Evolutionary conservation across 2,113 vertebrate genomes (phyloP).

Genomic region (Gasterosteus nipponicus): DNA sequence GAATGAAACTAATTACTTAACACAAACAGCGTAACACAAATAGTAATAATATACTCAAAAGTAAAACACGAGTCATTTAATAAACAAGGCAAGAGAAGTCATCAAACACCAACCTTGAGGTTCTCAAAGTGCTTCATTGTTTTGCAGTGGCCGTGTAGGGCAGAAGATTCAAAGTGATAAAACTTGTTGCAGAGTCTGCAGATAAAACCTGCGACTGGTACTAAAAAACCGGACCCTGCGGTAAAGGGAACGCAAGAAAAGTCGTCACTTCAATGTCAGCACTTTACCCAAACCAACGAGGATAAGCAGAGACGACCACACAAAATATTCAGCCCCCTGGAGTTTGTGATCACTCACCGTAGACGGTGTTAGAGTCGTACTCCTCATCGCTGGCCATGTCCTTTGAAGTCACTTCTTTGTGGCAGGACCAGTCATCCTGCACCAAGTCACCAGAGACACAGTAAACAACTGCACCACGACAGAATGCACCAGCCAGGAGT

Average conservation of each 20-base stretch:
- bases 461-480: background rate
- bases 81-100: background rate
- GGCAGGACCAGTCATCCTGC: constrained; percentile 67
- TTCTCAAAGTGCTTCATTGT: constrained; percentile 93
- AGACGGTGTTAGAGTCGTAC: constrained; percentile 84
- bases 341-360: constrained; percentile 81
- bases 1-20: background rate
- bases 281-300: background rate
- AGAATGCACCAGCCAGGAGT: background rate
- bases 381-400: constrained; percentile 74
- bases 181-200: constrained; percentile 95
- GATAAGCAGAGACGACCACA: background rate
- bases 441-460: constrained; percentile 8
- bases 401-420: constrained; percentile 74
- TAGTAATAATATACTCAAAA: background rate
- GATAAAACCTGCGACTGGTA: constrained; percentile 92
- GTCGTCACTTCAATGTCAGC: background rate
- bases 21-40: background rate
- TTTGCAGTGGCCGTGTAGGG: constrained; percentile 91
- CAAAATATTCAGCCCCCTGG: background rate
- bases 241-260: constrained; percentile 12
- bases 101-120: constrained; percentile 87
- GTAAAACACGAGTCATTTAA: background rate
- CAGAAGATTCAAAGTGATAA: constrained; percentile 89
- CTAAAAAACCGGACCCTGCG: constrained; percentile 91